These are phyloP conservation scores for Gorsachius magnificus DNA, from an alignment of 2,797 vertebrate species.

Conservation along the genomic window DNA sequence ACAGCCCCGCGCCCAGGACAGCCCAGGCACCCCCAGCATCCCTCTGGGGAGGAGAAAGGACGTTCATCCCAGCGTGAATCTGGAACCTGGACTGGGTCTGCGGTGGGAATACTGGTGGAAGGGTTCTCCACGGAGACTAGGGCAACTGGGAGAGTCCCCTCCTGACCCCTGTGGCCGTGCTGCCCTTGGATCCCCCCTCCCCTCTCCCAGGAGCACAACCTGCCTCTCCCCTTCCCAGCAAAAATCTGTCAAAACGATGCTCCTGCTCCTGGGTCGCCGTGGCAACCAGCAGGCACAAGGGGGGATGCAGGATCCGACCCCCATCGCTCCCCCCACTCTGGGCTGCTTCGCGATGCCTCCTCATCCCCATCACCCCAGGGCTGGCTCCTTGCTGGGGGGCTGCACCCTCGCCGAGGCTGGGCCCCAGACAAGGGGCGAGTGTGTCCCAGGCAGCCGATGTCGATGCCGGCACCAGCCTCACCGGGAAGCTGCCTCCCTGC, in stretches of 20 bases:
- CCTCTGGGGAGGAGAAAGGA: background rate
- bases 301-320: background rate
- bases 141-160: background rate
- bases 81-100: background rate
- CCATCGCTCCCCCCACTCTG: background rate
- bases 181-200: background rate
- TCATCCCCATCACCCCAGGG: fast-evolving
- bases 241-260: background rate
- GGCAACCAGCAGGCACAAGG: background rate
- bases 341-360: background rate
- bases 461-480: fast-evolving
- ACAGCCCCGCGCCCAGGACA: fast-evolving
- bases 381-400: background rate
- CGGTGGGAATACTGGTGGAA: background rate
- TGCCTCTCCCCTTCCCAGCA: background rate
- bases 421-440: background rate
- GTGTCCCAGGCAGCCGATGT: background rate
- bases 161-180: fast-evolving
- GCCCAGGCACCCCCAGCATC: background rate
- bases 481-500: background rate
- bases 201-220: background rate
- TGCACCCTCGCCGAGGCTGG: background rate
- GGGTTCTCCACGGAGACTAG: background rate
- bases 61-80: background rate
- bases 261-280: slow-evolving; percentile 7